Evolutionary conservation across 1,140 invertebrate species (phyloP), one percentile per base, ranked within the genome.

Genomic region (Choristoneura fumiferana): DNA sequence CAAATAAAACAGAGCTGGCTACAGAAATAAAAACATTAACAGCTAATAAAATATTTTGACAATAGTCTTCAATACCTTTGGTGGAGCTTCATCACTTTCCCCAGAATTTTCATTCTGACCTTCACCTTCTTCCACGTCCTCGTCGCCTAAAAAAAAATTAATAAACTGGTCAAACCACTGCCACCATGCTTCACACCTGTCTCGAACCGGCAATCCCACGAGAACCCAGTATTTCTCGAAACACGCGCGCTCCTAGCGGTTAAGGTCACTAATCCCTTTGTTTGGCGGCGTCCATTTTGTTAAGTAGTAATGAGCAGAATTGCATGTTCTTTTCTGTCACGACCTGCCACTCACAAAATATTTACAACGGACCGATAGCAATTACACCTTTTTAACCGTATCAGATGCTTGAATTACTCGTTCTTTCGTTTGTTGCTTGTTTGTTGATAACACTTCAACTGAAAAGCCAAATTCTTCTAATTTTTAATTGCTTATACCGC

Each of bases 221-320:
- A 57, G 58, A 70, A 68, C 29, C 49, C 43, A 63, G 45, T 49
- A 65, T 79, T 79, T 67, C 67, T 38, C 57, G 63, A 68, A 62
- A 75, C 69, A 75, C 66, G 66, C 73, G 67, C 70, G 76, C 67
- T 76, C 68, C 73, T 75, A 63, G 67, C 63, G 66, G 63, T 58
- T 81, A 83, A 88, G 83, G 83, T 89, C 91, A 90, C 89, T 90
- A 91, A 91, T 92, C 89, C 91, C 91, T 92, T 92, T 92, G 92
- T 92, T 92, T 92, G 91, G 91, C 90, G 91, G 90, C 92, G 91
- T 92, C 92, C 92, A 93, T 93, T 92, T 93, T 93, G 92, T 92
- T 91, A 91, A 92, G 91, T 89, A 87, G 84, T 90, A 90, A 90
- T 90, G 88, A 90, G 85, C 87, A 88, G 82, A 84, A 86, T 84